These are phyloP conservation scores for Neoscelio sp. DNA, from an alignment of 2,888 invertebrate species.

Conservation along the genomic window DNA sequence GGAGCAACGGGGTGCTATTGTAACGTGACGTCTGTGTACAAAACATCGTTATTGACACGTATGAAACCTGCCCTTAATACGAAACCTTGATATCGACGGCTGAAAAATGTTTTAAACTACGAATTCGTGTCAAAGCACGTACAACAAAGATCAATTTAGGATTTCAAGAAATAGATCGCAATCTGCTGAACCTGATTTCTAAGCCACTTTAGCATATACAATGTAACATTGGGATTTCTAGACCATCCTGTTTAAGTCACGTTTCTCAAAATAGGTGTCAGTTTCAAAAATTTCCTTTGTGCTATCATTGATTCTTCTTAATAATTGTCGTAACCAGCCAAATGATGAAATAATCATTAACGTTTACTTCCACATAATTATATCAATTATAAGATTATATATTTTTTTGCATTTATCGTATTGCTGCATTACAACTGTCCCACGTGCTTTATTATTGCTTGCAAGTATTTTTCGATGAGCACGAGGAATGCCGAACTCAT, in stretches of 20 bases:
- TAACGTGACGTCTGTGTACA: constrained; percentile 79
- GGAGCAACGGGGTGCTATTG: constrained; percentile 73
- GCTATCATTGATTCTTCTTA: too few species aligned
- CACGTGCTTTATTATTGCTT: constrained; percentile 33
- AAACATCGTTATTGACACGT: constrained; percentile 80
- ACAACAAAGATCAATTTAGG: constrained; percentile 42
- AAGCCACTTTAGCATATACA: neutral
- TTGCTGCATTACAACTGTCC: constrained; percentile 27
- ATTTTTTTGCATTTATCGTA: neutral
- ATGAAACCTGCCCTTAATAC: constrained; percentile 57
- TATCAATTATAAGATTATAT: constrained; percentile 1
- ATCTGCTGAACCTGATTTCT: constrained; percentile 29
- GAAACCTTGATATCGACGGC: constrained; percentile 12
- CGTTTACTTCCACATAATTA: constrained; percentile 15
- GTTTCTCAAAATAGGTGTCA: neutral
- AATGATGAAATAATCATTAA: constrained; percentile 30
- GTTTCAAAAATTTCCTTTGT: neutral
- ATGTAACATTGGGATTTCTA: neutral
- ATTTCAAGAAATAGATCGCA: constrained; percentile 33
- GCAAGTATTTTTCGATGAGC: constrained; percentile 47
- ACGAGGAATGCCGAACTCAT: constrained; percentile 34
- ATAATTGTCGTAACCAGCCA: neutral
- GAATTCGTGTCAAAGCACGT: constrained; percentile 52
- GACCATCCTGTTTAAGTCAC: neutral
- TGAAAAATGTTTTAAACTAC: constrained; percentile 31